Percentiles rank a stretch among this genome's conserved stretches.
These are phyloP conservation scores for Plectropomus leopardus DNA, from an alignment of 2,113 vertebrate genomes.

Conservation along the genomic window DNA sequence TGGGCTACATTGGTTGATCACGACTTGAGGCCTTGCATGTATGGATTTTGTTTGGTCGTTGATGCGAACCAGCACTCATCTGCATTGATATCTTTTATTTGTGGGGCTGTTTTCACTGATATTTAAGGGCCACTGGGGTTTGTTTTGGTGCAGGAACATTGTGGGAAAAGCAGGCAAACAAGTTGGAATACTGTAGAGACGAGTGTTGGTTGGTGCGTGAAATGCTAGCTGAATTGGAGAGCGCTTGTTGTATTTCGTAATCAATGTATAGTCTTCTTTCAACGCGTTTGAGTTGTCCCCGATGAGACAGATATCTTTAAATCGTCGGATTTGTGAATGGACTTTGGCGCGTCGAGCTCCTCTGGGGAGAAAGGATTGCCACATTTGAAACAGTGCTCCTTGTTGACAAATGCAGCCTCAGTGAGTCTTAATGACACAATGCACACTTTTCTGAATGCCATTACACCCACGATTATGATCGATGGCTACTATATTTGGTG, in stretches of 20 bases:
- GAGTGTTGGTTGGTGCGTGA: not conserved
- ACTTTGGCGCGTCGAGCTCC: constrained; percentile 3
- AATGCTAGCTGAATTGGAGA: constrained; percentile 12
- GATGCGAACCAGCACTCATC: not conserved
- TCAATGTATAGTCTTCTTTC: not conserved
- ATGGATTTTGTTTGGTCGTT: not conserved
- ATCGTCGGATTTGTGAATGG: constrained; percentile 13
- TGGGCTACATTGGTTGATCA: constrained; percentile 22
- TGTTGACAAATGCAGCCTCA: not conserved
- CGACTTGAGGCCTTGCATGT: constrained; percentile 58
- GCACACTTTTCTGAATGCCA: not conserved
- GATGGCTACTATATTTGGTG: not conserved
- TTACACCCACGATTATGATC: not conserved
- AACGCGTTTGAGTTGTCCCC: not conserved
- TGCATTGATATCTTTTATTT: not conserved
- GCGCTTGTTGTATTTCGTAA: not conserved
- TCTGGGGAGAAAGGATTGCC: not conserved
- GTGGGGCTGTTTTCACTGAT: not conserved
- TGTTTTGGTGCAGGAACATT: constrained; percentile 23
- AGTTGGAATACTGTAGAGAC: not conserved
- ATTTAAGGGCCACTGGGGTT: not conserved
- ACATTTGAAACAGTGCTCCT: not conserved
- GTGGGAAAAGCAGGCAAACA: not conserved
- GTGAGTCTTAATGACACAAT: not conserved
- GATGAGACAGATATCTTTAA: not conserved